A percentile compares a stretch with the other conserved stretches of the same genome.
phyloP scores from a whole-genome alignment of 2,113 vertebrate genomes.

The Onychostruthus taczanowskii region DNA sequence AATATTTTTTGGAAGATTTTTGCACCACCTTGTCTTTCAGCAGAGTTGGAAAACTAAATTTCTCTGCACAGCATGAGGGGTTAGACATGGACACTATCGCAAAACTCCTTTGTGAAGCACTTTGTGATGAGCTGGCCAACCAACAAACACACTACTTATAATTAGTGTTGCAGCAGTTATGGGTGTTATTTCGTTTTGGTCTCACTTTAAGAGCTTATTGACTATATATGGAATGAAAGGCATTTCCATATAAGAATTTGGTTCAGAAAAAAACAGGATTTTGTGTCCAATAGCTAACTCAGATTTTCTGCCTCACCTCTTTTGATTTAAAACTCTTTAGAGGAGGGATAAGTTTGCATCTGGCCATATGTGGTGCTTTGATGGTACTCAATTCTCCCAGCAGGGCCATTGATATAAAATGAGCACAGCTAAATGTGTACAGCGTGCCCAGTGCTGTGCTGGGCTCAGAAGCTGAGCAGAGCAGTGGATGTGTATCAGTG shows the following conservation, averaged over 20 bases:
- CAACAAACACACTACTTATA: not conserved
- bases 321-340: not conserved
- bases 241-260: not conserved
- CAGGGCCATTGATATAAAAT: not conserved
- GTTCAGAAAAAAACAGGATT: accelerated
- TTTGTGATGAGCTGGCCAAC: not conserved
- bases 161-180: not conserved
- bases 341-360: not conserved
- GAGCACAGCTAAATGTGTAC: not conserved
- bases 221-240: not conserved
- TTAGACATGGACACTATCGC: not conserved
- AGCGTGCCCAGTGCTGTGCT: not conserved
- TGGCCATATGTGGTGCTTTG: not conserved
- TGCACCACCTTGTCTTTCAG: not conserved
- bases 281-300: not conserved
- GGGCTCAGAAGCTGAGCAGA: not conserved
- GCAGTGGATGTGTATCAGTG: not conserved
- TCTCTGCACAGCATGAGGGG: not conserved
- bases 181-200: not conserved
- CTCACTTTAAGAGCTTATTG: not conserved
- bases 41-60: not conserved
- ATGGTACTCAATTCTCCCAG: not conserved
- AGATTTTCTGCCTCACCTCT: not conserved
- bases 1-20: not conserved
- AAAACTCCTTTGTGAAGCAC: not conserved